These are phyloP conservation scores for Stercorarius parasiticus DNA, from an alignment of 2,113 vertebrate species.

Conservation along the genomic window DNA sequence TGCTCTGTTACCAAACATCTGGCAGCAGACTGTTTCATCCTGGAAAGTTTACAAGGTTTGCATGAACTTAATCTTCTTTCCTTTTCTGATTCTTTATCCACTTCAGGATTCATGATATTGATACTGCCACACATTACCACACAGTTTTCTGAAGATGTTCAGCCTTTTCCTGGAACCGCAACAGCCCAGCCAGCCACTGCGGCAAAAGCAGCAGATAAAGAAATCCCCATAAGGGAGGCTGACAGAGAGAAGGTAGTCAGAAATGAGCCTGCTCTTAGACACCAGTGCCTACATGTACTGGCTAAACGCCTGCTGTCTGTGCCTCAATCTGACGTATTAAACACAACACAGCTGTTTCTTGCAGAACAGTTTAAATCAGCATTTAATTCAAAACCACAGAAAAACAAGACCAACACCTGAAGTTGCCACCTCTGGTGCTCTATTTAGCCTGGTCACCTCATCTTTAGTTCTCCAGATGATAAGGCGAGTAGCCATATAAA, in stretches of 20 bases:
- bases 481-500: neutral
- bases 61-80: neutral
- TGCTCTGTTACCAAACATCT: slow-evolving; percentile 50
- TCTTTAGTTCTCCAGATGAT: neutral
- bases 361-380: neutral
- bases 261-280: neutral
- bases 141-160: neutral
- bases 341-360: neutral
- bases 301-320: neutral
- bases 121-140: neutral
- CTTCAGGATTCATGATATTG: neutral
- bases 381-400: neutral
- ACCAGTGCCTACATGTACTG: neutral
- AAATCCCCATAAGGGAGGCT: neutral
- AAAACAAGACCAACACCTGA: neutral
- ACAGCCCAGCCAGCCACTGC: neutral
- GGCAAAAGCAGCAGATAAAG: neutral
- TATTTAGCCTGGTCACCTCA: neutral
- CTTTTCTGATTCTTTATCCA: neutral
- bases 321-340: neutral
- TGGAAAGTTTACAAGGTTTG: slow-evolving; percentile 16
- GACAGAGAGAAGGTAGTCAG: neutral
- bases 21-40: slow-evolving; percentile 35
- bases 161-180: neutral
- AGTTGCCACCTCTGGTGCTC: neutral